These are phyloP conservation scores for Hassar affinis DNA, from an alignment of 2,113 vertebrate genomes.

Conservation along the genomic window DNA sequence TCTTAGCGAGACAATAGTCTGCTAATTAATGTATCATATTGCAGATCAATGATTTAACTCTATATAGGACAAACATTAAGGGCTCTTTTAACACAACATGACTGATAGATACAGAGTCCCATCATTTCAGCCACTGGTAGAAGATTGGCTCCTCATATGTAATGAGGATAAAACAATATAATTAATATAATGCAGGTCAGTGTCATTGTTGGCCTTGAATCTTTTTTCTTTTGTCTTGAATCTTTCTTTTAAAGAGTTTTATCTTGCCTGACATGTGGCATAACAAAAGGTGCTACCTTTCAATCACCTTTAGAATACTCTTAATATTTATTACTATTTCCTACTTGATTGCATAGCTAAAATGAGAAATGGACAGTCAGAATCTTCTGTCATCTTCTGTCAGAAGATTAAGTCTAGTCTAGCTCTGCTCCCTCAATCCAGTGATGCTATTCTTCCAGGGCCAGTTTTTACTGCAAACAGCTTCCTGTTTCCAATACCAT, in stretches of 20 bases:
- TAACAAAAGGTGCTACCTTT: neutral
- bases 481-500: neutral
- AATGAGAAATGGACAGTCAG: neutral
- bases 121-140: neutral
- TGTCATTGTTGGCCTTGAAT: neutral
- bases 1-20: slow-evolving; percentile 22
- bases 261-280: neutral
- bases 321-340: neutral
- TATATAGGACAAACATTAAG: slow-evolving; percentile 17
- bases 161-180: neutral
- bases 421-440: neutral
- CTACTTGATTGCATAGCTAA: neutral
- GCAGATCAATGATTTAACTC: slow-evolving; percentile 29
- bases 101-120: slow-evolving; percentile 1
- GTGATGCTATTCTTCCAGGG: neutral
- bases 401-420: neutral
- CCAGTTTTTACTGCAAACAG: neutral
- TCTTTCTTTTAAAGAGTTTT: neutral
- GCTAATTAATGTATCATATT: slow-evolving; percentile 31
- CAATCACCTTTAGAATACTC: neutral
- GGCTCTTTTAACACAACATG: slow-evolving; percentile 30
- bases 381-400: too few relatives aligned
- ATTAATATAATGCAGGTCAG: neutral
- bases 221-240: neutral
- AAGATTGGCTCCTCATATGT: neutral